phyloP scores from a whole-genome alignment of 2,888 invertebrate species.

The Drosophila eohydei region DNA sequence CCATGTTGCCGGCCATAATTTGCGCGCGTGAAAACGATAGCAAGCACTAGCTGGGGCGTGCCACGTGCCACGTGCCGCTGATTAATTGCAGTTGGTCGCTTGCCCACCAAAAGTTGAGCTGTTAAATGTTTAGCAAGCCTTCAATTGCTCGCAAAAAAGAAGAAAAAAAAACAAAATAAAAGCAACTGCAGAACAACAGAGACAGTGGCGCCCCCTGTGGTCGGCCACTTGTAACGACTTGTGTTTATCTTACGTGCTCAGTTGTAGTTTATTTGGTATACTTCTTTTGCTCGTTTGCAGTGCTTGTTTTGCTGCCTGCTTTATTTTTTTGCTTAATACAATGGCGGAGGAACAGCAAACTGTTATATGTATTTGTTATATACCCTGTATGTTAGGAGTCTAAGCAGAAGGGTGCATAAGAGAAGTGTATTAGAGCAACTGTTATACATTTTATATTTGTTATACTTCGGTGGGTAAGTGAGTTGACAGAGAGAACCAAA shows the following conservation, averaged over 20 bases:
- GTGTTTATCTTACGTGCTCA: conserved; percentile 70
- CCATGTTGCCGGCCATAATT: conserved; percentile 54
- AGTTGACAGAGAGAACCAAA: not conserved
- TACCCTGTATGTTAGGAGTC: not conserved
- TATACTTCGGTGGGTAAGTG: not conserved
- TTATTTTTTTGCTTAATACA: conserved; percentile 8
- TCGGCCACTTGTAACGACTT: conserved; percentile 17
- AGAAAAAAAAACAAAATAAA: not conserved
- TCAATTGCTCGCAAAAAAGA: conserved; percentile 31
- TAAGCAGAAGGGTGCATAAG: not conserved
- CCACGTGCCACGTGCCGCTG: conserved; percentile 67
- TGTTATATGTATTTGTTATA: conserved; percentile 22
- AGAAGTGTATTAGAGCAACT: fast-evolving
- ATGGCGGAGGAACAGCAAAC: conserved; percentile 14
- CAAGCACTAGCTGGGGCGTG: conserved; percentile 23
- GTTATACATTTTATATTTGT: not conserved
- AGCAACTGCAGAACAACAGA: not conserved
- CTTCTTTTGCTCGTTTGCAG: conserved; percentile 39
- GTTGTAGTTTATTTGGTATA: conserved; percentile 62
- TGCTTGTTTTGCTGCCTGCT: conserved; percentile 39
- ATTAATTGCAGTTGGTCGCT: conserved; percentile 66
- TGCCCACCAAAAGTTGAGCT: conserved; percentile 54
- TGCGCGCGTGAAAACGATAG: conserved; percentile 66
- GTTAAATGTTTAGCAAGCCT: conserved; percentile 58
- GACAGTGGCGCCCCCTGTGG: conserved; percentile 28